A percentile compares a stretch with the other conserved stretches of the same genome.
phyloP scores from a whole-genome alignment of 2,797 vertebrate species.

The Cheirogaleus major region DNA sequence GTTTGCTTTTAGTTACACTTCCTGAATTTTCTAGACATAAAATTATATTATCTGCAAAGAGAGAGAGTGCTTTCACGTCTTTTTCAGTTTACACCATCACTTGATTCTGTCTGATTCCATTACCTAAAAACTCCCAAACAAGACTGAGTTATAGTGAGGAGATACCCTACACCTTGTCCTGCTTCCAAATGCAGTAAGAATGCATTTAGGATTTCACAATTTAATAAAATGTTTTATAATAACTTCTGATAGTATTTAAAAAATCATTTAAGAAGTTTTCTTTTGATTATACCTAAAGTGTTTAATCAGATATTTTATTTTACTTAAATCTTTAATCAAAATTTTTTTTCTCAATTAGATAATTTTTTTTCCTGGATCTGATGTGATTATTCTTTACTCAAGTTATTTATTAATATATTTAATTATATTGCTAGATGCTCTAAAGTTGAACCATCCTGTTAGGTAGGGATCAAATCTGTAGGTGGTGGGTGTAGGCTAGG shows the following conservation, averaged over 20 bases:
- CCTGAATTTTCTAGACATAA: not conserved
- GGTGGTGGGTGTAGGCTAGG: too few relatives aligned
- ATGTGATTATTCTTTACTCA: not conserved
- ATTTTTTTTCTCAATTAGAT: not conserved
- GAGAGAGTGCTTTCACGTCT: not conserved
- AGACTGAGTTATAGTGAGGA: too few relatives aligned
- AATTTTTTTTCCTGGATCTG: not conserved
- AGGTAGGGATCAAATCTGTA: too few relatives aligned
- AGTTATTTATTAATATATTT: not conserved
- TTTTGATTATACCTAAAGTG: not conserved
- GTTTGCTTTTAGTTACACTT: conserved; percentile 4
- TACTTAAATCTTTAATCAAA: not conserved
- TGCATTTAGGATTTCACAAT: not conserved
- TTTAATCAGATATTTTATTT: not conserved
- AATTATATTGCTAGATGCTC: not conserved
- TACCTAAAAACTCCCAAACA: not conserved
- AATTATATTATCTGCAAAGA: not conserved
- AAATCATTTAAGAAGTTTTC: not conserved
- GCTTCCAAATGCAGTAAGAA: not conserved
- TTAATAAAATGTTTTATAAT: not conserved
- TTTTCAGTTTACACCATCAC: not conserved
- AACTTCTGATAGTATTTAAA: not conserved
- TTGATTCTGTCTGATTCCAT: not conserved
- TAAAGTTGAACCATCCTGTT: not conserved
- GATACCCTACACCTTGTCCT: not conserved